These are phyloP conservation scores for Lepidurus apus DNA, from an alignment of 1,140 invertebrate genomes.

Conservation along the genomic window DNA sequence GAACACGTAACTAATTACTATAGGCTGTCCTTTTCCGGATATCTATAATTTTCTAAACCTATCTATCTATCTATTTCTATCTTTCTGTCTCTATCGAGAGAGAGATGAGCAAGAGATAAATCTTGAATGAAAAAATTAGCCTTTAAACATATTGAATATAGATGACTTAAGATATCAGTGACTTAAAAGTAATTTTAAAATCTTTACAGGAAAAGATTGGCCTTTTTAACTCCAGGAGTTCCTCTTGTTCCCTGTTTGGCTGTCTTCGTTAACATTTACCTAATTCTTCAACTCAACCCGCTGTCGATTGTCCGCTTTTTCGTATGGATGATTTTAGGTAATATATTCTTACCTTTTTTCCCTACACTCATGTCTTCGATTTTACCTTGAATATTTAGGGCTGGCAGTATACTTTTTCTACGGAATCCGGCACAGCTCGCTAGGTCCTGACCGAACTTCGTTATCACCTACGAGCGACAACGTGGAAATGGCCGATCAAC, in stretches of 20 bases:
- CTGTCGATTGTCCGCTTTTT: slow-evolving; percentile 27
- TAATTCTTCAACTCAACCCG: slow-evolving; percentile 25
- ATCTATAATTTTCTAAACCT: not conserved
- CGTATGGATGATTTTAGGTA: slow-evolving; percentile 31
- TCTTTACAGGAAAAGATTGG: slow-evolving; percentile 25
- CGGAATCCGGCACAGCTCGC: slow-evolving; percentile 23
- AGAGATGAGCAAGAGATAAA: no score
- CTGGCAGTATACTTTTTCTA: slow-evolving; percentile 27
- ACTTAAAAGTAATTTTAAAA: not conserved
- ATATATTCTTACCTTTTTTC: not conserved
- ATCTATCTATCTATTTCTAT: not conserved
- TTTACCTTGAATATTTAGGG: slow-evolving; percentile 17
- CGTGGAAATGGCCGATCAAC: slow-evolving; percentile 22
- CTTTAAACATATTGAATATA: no score
- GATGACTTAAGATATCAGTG: no score
- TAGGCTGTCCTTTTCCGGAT: not conserved
- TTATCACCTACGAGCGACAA: not conserved
- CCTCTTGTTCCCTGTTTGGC: slow-evolving; percentile 22
- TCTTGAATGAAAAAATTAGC: no score
- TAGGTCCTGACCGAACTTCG: not conserved
- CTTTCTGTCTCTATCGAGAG: no score
- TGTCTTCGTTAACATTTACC: slow-evolving; percentile 28
- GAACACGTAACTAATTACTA: slow-evolving; percentile 64
- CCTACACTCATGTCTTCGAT: not conserved
- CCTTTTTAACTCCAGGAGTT: slow-evolving; percentile 23